A percentile compares a stretch with the other conserved stretches of the same genome.
These are phyloP conservation scores for Quadroppia sp. DNA, from an alignment of 2,888 invertebrate species.

Conservation along the genomic window DNA sequence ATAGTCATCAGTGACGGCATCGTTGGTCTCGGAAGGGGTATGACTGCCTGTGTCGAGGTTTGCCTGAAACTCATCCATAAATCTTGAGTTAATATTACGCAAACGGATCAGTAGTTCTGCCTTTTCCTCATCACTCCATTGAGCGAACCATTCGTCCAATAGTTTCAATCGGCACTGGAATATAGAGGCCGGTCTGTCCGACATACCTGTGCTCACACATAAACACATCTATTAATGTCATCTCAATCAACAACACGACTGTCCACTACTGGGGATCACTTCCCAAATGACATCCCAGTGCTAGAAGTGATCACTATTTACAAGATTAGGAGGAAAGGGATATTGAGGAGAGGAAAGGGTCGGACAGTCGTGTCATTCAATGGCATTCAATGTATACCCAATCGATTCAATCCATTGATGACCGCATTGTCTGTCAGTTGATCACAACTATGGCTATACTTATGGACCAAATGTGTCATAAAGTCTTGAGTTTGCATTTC, in stretches of 20 bases:
- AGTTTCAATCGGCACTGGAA: slow-evolving; percentile 55
- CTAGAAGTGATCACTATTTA: too few relatives aligned
- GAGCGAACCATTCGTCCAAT: slow-evolving; percentile 53
- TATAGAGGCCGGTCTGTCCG: slow-evolving; percentile 53
- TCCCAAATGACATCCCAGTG: background rate
- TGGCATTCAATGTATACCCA: slow-evolving; percentile 26
- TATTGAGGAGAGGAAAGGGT: too few relatives aligned
- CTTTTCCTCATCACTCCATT: slow-evolving; percentile 52
- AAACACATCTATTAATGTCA: background rate
- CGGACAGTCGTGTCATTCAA: too few relatives aligned
- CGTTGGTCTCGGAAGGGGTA: background rate
- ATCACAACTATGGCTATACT: slow-evolving; percentile 53
- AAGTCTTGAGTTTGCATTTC: slow-evolving; percentile 81
- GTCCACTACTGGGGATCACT: too few relatives aligned
- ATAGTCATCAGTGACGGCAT: slow-evolving; percentile 3
- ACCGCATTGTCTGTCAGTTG: background rate
- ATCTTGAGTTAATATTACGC: slow-evolving; percentile 50
- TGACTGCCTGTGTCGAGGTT: slow-evolving; percentile 34
- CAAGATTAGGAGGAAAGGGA: too few relatives aligned
- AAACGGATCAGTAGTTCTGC: slow-evolving; percentile 51
- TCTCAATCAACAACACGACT: background rate
- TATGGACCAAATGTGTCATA: slow-evolving; percentile 67
- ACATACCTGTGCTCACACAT: slow-evolving; percentile 39
- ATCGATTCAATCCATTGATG: slow-evolving; percentile 26
- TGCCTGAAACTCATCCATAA: slow-evolving; percentile 51